A percentile compares a stretch with the other conserved stretches of the same genome.
These are phyloP conservation scores for Mamestra brassicae DNA, from an alignment of 2,888 invertebrate species.

Conservation along the genomic window DNA sequence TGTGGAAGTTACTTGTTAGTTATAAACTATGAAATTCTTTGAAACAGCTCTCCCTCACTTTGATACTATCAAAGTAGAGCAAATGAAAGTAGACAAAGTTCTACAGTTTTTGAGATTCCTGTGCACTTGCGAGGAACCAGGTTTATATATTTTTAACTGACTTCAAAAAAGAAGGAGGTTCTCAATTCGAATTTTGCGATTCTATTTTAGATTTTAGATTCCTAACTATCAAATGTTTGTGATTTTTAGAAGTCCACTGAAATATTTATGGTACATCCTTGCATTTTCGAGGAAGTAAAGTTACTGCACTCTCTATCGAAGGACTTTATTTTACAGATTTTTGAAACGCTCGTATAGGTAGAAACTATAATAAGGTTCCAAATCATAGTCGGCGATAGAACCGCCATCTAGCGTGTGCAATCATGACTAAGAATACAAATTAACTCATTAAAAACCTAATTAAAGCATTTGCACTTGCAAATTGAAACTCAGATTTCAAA, in stretches of 20 bases:
- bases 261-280: no score
- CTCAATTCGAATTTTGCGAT: no score
- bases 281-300: no score
- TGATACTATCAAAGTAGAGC: no score
- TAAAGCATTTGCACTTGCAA: neutral
- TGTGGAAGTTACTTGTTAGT: neutral
- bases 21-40: conserved; percentile 1
- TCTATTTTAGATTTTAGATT: no score
- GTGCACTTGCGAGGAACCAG: neutral
- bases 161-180: no score
- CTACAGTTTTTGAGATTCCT: neutral
- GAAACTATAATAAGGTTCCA: neutral
- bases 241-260: no score
- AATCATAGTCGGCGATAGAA: neutral
- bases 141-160: no score
- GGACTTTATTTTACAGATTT: no score
- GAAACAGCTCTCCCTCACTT: neutral
- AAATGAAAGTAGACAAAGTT: neutral
- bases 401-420: conserved; percentile 29
- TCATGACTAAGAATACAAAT: conserved; percentile 27
- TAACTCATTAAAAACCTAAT: conserved; percentile 11
- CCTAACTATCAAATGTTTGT: no score
- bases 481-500: neutral
- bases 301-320: no score
- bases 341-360: no score